Evolutionary conservation across 2,113 vertebrate genomes (phyloP), one percentile per base, ranked within the genome.

Genomic region (Uria aalge): DNA sequence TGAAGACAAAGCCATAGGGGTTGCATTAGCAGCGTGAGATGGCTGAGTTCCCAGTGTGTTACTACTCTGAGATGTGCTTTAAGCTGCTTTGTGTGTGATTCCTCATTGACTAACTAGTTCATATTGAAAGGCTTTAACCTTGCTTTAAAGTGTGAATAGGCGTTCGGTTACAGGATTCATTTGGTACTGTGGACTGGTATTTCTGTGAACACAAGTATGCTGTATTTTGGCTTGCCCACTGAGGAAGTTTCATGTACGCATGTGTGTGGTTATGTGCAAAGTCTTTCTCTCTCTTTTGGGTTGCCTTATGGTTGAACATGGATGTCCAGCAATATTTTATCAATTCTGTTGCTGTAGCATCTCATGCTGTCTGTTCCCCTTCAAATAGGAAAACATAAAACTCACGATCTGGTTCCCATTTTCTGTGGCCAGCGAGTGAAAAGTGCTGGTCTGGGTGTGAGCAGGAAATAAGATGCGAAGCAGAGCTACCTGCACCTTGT

Each of bases 1-100:
- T 53, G 68, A 64, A 29, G 80, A 57, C 41, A 77, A 91, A 94
- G 60, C 85, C 6, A 6, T 57, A 50, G 48, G 63, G 91, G 80
- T 62, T 94, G 72, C 53, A 45, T 86, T 80, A 91, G 68, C 80
- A 91, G 90, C 40, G 9, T 16, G 93, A 84, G 64, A 56, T 91
- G 84, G 76, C 94, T 26, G 80, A 62, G 80, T 84, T 92, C 77
- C 94, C 68, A 77, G 76, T 84, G 53, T 86, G 80, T 92, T 92
- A 77, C 80, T 91, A 43, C 86, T 75, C 53, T 48, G 50, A 89
- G 90, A 43, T 4, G 3, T 77, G 38, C 72, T 71, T 76, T 57
- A 55, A 22, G 67, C 55, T 92, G 47, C 68, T 63, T 85, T 91
- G 24, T 71, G 32, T 88, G 50, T 22, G 50, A 59, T 73, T 91